Conservation (phyloP, 2,113 vertebrate species). For the Laticauda colubrina region DNA sequence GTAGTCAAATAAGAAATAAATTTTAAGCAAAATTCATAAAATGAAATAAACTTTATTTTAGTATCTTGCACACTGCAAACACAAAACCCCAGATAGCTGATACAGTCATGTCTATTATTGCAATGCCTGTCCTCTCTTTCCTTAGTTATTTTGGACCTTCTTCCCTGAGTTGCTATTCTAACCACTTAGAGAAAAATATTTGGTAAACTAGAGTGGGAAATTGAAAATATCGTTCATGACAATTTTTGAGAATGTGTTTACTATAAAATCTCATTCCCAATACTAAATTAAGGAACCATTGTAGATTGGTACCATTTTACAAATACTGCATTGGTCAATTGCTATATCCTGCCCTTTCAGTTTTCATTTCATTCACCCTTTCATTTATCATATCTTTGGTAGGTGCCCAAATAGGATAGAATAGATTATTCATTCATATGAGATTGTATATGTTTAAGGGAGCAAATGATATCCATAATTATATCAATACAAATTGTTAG, state of each 20-base stretch:
- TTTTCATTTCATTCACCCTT: not conserved
- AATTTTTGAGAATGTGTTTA: not conserved
- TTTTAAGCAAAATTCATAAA: not conserved
- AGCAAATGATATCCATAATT: not conserved
- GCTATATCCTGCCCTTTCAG: not conserved
- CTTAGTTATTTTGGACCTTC: not conserved
- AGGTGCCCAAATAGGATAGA: not conserved
- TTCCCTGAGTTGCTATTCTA: not conserved
- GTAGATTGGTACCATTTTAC: not conserved
- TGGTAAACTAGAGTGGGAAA: not conserved
- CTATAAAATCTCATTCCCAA: not conserved
- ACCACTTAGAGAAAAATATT: not conserved
- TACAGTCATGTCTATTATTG: not conserved
- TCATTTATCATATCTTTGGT: not conserved
- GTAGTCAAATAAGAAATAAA: not conserved
- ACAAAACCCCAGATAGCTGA: not conserved
- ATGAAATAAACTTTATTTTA: not conserved
- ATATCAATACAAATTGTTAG: not conserved
- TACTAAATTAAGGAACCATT: not conserved
- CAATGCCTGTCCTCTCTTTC: not conserved
- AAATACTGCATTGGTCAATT: not conserved
- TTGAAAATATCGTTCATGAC: not conserved
- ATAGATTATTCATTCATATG: not conserved
- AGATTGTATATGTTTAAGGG: not conserved
- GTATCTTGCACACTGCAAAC: not conserved